Percentiles rank a stretch among this genome's conserved stretches.
Conservation (phyloP, 2,113 vertebrate species). For the Cervus canadensis region DNA sequence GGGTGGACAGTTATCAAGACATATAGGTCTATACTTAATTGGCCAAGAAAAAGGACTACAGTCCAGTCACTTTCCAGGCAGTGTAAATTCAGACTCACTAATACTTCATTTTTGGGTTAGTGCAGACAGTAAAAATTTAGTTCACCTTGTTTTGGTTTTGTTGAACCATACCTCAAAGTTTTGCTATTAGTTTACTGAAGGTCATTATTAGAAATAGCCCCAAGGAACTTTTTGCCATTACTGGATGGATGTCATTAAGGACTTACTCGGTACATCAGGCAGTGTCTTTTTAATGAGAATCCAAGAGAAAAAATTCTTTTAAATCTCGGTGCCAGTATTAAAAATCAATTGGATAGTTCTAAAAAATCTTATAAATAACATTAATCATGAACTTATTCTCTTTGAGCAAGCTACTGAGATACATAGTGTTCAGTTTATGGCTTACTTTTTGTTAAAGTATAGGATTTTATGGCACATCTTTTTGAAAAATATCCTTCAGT, state of each 20-base stretch:
- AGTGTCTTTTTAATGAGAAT: background rate
- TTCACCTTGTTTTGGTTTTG: slow-evolving; percentile 12
- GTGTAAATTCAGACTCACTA: background rate
- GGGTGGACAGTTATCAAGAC: background rate
- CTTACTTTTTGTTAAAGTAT: background rate
- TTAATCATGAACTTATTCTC: background rate
- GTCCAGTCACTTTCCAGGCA: background rate
- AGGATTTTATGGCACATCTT: background rate
- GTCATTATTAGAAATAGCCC: background rate
- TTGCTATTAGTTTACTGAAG: background rate
- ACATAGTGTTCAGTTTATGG: background rate
- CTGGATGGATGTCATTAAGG: background rate
- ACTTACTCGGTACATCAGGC: background rate
- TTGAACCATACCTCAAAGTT: background rate
- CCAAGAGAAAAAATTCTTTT: background rate
- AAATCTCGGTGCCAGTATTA: background rate
- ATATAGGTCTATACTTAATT: background rate
- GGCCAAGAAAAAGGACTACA: background rate
- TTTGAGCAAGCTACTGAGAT: background rate
- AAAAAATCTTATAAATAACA: background rate
- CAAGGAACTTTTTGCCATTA: background rate
- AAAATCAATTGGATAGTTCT: background rate
- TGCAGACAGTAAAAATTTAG: background rate
- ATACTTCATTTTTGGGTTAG: background rate
- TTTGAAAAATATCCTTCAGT: background rate